Evolutionary conservation across 2,888 invertebrate genomes (phyloP).

Genomic region (Heteromyza rotundicornis): DNA sequence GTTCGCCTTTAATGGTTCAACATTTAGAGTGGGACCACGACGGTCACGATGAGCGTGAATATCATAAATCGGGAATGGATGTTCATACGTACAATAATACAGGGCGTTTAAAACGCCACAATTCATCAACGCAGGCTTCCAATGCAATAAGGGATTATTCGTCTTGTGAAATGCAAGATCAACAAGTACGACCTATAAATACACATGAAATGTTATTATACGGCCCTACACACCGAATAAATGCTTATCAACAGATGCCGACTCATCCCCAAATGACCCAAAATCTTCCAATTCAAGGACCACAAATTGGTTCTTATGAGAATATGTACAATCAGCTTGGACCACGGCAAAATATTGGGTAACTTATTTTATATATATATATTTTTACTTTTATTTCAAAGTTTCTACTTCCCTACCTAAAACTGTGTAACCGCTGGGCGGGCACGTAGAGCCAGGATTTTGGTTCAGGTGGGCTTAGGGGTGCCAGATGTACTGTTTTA

Average conservation of each 20-base stretch:
- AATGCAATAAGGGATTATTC: not conserved
- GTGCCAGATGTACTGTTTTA: too few relatives aligned
- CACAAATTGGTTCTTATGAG: conserved; percentile 39
- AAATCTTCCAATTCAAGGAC: conserved; percentile 29
- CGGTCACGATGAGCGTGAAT: not conserved
- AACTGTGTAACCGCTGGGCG: too few relatives aligned
- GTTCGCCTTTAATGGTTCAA: not conserved
- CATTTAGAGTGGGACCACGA: not conserved
- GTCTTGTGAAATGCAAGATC: not conserved
- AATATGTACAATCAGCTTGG: conserved; percentile 41
- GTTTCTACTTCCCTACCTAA: too few relatives aligned
- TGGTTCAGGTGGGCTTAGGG: too few relatives aligned
- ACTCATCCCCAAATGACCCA: conserved; percentile 39
- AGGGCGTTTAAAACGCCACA: not conserved
- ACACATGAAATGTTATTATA: conserved; percentile 22
- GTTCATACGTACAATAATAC: not conserved
- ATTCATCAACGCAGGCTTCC: not conserved
- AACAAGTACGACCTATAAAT: conserved; percentile 15
- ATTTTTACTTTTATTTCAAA: too few relatives aligned
- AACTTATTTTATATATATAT: too few relatives aligned
- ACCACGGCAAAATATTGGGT: conserved; percentile 40
- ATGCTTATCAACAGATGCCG: conserved; percentile 33
- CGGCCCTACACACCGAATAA: conserved; percentile 31
- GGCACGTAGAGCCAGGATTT: too few relatives aligned
- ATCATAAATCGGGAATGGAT: not conserved